These are phyloP conservation scores for Littorina saxatilis DNA, from an alignment of 1,140 invertebrate species.

Conservation along the genomic window DNA sequence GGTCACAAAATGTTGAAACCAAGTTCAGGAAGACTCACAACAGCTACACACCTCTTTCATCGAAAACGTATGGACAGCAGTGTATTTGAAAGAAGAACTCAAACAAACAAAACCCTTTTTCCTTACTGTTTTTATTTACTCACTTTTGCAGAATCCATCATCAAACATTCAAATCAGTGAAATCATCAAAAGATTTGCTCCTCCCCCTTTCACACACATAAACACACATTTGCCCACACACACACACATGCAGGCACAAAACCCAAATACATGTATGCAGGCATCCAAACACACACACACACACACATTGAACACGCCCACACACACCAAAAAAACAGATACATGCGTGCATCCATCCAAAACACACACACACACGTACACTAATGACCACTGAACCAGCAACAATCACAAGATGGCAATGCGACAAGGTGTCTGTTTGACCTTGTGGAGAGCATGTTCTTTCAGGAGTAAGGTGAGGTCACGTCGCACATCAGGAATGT, in stretches of 20 bases:
- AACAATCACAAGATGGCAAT: slow-evolving; percentile 22
- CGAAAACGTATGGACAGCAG: no score
- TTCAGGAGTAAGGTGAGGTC: slow-evolving; percentile 53
- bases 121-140: not conserved
- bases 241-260: no score
- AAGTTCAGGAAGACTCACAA: no score
- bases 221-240: not conserved
- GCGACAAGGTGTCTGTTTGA: slow-evolving; percentile 5
- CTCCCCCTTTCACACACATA: not conserved
- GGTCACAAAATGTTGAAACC: no score
- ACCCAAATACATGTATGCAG: no score
- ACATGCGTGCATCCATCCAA: not conserved
- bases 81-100: no score
- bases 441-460: slow-evolving; percentile 32
- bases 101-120: no score
- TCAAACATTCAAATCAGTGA: no score
- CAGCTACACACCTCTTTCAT: no score
- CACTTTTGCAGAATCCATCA: not conserved
- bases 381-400: not conserved
- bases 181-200: no score
- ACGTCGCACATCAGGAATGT: slow-evolving; percentile 64
- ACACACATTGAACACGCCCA: not conserved
- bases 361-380: not conserved
- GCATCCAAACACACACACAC: not conserved
- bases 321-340: not conserved